These are phyloP conservation scores for Lasioglossum morio DNA, from an alignment of 2,888 invertebrate genomes.

Conservation along the genomic window DNA sequence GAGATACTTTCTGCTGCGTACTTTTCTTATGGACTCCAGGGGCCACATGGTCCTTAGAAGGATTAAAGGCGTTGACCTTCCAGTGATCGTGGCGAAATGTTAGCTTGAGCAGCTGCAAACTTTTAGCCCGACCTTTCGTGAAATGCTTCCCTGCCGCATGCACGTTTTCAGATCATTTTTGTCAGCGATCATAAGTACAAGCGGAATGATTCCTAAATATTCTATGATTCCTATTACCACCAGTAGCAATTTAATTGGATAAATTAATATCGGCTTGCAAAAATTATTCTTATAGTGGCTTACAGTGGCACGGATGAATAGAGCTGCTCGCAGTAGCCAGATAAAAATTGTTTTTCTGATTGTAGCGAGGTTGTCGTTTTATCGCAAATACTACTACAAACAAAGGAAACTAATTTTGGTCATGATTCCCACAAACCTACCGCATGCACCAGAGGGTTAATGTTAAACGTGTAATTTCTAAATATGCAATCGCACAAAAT, in stretches of 20 bases:
- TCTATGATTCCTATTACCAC: not conserved
- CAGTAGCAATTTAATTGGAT: not conserved
- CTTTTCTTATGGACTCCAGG: slow-evolving; percentile 35
- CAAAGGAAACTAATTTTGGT: not conserved
- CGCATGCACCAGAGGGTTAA: not conserved
- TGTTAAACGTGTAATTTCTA: not conserved
- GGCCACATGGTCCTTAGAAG: slow-evolving; percentile 51
- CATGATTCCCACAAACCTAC: not conserved
- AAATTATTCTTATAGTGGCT: slow-evolving; percentile 1
- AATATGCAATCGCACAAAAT: not conserved
- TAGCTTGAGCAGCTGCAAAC: slow-evolving; percentile 38
- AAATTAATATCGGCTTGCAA: not conserved
- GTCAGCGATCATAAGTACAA: not conserved
- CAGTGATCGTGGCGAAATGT: slow-evolving; percentile 38
- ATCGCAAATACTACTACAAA: not conserved
- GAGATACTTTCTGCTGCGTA: slow-evolving; percentile 47
- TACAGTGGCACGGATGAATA: not conserved
- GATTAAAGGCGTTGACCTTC: slow-evolving; percentile 51
- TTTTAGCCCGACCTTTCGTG: slow-evolving; percentile 28
- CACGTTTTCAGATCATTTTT: slow-evolving; percentile 6
- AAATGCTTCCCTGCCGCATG: not conserved
- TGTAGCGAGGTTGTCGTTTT: not conserved
- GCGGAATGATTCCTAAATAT: not conserved
- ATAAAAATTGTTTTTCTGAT: not conserved
- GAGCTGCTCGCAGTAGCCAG: not conserved